Conservation (phyloP, 37 sponge, comb jelly and placozoan species). For the Halisarca cf. caerulea region DNA sequence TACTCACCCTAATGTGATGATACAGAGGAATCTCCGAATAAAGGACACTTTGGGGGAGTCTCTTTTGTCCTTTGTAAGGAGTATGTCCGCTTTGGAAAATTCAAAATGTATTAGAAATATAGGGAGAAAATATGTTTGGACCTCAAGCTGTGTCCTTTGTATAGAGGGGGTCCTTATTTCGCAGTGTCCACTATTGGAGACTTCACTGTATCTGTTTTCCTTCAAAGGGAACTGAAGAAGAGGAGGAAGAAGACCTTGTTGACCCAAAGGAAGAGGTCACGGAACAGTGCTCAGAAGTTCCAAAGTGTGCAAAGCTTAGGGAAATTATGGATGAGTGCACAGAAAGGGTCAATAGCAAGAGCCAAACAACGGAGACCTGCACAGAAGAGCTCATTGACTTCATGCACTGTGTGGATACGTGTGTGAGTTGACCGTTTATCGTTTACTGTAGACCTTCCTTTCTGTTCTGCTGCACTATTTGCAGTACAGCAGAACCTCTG, state of each 20-base stretch:
- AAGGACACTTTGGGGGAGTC: too few species aligned
- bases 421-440: constrained; percentile 69
- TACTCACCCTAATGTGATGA: too few species aligned
- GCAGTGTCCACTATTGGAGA: background rate
- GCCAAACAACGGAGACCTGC: constrained; percentile 80
- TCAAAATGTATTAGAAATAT: too few species aligned
- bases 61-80: too few species aligned
- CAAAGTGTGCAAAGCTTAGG: constrained; percentile 64
- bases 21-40: too few species aligned
- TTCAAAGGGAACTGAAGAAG: constrained; percentile 24
- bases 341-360: constrained; percentile 71
- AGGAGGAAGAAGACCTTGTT: constrained; percentile 69
- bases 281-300: constrained; percentile 78
- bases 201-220: background rate
- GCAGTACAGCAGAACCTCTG: background rate
- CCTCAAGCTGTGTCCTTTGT: too few species aligned
- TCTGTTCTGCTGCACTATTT: background rate
- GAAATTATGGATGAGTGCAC: constrained; percentile 70
- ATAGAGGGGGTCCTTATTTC: too few species aligned
- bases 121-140: too few species aligned
- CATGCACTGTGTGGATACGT: constrained; percentile 86
- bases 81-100: too few species aligned
- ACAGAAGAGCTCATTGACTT: constrained; percentile 87
- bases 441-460: background rate
- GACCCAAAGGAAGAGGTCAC: constrained; percentile 78